Evolutionary conservation across 2,113 vertebrate genomes (phyloP).

Genomic region (Hippolais icterina): DNA sequence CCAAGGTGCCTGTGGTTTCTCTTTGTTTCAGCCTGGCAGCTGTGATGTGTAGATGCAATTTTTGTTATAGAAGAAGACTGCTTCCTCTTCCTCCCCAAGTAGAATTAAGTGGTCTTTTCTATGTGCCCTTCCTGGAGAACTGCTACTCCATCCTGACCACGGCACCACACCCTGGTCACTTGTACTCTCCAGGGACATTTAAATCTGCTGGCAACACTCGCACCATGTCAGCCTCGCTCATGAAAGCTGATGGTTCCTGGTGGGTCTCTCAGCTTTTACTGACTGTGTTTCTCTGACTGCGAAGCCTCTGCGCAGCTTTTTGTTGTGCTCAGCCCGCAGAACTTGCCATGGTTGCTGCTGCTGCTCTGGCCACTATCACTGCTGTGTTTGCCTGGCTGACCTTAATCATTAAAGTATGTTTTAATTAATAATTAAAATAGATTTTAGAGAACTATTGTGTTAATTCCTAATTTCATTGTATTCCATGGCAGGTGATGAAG

Average conservation of each 20-base stretch:
- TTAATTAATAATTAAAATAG: background rate
- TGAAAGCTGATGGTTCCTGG: background rate
- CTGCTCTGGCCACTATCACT: fast-evolving
- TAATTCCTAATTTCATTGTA: background rate
- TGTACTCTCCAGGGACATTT: fast-evolving
- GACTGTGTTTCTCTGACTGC: background rate
- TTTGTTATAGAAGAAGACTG: background rate
- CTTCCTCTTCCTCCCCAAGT: background rate
- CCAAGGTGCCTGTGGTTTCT: background rate
- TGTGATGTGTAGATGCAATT: background rate
- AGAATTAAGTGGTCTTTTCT: background rate
- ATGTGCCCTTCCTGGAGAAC: background rate
- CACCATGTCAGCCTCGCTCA: background rate
- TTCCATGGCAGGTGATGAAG: background rate
- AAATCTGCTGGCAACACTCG: background rate
- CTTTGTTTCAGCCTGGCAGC: background rate
- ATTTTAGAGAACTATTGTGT: background rate
- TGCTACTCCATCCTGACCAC: fast-evolving
- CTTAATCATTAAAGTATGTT: background rate
- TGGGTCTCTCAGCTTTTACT: background rate
- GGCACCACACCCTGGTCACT: background rate
- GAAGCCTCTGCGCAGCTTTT: background rate
- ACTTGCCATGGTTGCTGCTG: fast-evolving
- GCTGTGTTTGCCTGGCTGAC: background rate
- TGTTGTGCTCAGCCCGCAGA: background rate